Percentiles rank a stretch among this genome's conserved stretches.
Evolutionary conservation across 2,888 invertebrate species (phyloP).

Genomic region (Ochropleura leucogaster): DNA sequence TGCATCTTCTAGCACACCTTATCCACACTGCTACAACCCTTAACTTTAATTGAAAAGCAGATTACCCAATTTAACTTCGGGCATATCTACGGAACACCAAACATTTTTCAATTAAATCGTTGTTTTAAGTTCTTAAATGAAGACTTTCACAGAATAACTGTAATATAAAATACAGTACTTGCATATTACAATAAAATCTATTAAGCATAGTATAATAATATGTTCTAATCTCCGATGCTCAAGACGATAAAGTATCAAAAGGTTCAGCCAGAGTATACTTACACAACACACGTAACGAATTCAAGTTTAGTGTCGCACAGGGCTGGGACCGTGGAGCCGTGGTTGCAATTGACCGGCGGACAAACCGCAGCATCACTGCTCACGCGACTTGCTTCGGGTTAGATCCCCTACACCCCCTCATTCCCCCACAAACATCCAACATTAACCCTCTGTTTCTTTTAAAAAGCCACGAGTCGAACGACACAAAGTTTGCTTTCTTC

Average conservation of each 20-base stretch:
- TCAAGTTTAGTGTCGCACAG: conserved; percentile 85
- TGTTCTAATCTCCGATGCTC: not conserved
- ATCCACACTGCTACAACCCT: not conserved
- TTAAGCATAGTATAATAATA: not conserved
- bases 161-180: too few species aligned
- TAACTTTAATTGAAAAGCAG: not conserved
- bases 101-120: not conserved
- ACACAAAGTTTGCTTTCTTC: conserved; percentile 71
- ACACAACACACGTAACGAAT: conserved; percentile 86
- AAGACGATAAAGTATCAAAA: conserved; percentile 67
- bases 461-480: conserved; percentile 60
- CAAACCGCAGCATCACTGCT: conserved; percentile 64
- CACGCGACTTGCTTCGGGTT: conserved; percentile 21
- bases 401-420: conserved; percentile 17
- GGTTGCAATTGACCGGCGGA: conserved; percentile 70
- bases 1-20: not conserved
- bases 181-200: too few species aligned
- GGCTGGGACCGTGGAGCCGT: conserved; percentile 75
- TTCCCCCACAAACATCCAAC: conserved; percentile 38
- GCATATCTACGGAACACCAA: not conserved
- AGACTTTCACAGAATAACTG: not conserved
- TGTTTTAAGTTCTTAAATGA: not conserved
- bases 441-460: conserved; percentile 47
- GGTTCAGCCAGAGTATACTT: conserved; percentile 67
- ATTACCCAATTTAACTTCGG: not conserved